phyloP scores from a whole-genome alignment of 35 echinoderm and acorn worm genomes.

The Apostichopus parvimensis region DNA sequence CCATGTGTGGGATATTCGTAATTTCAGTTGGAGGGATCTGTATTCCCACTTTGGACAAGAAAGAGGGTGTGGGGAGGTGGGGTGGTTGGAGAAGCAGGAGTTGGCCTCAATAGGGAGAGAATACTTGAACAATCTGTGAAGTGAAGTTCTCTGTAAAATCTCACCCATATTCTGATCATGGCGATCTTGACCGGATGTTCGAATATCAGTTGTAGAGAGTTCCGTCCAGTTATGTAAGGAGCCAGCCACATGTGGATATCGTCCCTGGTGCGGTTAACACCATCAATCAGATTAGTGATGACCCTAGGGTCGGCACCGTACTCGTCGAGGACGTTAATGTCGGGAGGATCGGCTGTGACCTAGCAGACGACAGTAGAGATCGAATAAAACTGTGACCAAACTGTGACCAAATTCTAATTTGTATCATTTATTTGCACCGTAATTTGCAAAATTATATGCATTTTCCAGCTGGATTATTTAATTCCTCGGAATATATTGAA shows the following conservation, averaged over 20 bases:
- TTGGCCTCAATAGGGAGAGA: too few relatives aligned
- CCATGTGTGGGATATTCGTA: too few relatives aligned
- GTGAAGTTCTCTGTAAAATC: not conserved
- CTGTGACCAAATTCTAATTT: too few relatives aligned
- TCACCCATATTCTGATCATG: constrained; percentile 97
- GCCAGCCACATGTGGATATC: constrained; percentile 98
- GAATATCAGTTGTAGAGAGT: constrained; percentile 76
- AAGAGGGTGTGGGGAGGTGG: too few relatives aligned
- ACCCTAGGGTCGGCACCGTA: constrained; percentile 84
- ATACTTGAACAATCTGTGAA: too few relatives aligned
- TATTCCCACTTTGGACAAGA: too few relatives aligned
- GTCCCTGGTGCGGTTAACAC: constrained; percentile 88
- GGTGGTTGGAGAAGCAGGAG: too few relatives aligned
- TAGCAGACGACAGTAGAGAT: constrained; percentile 22
- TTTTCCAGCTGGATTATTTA: too few relatives aligned
- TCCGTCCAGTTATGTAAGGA: constrained; percentile 68
- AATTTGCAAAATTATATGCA: too few relatives aligned
- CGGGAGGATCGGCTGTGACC: constrained; percentile 87
- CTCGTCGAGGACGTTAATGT: constrained; percentile 85
- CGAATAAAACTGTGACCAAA: not conserved
- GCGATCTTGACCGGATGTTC: constrained; percentile 76
- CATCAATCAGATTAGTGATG: constrained; percentile 88
- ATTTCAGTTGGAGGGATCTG: too few relatives aligned
- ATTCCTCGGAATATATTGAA: too few relatives aligned
- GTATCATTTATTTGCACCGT: too few relatives aligned